Conservation (phyloP, 1,140 invertebrate species). For the Myzus persicae region DNA sequence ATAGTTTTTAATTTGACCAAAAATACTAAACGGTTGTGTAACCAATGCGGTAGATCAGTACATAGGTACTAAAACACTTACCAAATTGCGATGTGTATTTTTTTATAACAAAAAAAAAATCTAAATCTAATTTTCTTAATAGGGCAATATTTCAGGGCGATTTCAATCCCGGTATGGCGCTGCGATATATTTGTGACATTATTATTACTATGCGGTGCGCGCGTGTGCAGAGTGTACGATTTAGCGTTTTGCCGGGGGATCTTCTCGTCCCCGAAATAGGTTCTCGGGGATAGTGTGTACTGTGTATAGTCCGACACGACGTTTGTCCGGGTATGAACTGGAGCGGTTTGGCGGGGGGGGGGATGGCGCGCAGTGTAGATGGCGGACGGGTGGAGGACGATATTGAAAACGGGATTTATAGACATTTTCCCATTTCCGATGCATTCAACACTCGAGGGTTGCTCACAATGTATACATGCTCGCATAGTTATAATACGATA, state of each 20-base stretch:
- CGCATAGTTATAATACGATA: not conserved
- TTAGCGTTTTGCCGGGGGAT: not conserved
- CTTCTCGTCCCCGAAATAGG: not conserved
- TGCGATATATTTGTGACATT: not conserved
- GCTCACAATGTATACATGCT: not conserved
- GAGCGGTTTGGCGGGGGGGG: not conserved
- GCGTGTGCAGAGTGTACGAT: not conserved
- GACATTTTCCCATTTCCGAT: conserved; percentile 26
- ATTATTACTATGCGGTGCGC: not conserved
- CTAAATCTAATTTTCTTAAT: not conserved
- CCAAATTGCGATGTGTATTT: no score
- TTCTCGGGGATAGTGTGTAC: not conserved
- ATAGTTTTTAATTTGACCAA: no score
- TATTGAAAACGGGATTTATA: conserved; percentile 48
- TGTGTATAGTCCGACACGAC: not conserved
- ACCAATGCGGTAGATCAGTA: no score
- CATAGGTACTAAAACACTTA: no score
- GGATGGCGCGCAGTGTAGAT: not conserved
- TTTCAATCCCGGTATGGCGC: not conserved
- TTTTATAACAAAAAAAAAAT: not conserved
- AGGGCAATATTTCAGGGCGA: not conserved
- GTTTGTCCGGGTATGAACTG: not conserved
- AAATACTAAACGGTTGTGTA: no score
- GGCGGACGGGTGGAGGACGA: not conserved
- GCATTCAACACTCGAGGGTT: not conserved